Conservation (phyloP, 1,140 invertebrate species). For the Trigoniulus corallinus region DNA sequence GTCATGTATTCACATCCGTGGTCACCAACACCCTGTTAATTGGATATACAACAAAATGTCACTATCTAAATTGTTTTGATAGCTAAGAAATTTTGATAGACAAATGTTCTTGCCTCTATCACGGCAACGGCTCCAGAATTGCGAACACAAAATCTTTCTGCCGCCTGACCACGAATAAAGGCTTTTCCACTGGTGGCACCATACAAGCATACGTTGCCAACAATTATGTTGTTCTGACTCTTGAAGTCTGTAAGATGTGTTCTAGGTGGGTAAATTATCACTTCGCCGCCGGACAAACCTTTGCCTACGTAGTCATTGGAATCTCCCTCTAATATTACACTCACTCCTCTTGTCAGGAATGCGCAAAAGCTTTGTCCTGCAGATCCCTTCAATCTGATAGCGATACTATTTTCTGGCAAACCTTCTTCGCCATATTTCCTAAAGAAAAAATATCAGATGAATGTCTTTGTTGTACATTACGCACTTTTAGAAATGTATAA, state of each 20-base stretch:
- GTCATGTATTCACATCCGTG: constrained; percentile 99
- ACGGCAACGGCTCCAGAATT: constrained; percentile 92
- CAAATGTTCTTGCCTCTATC: constrained; percentile 52
- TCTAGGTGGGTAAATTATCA: constrained; percentile 86
- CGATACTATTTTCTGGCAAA: constrained; percentile 65
- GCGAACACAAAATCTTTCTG: constrained; percentile 93
- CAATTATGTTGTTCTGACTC: constrained; percentile 89
- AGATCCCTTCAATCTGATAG: constrained; percentile 76
- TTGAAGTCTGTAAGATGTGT: constrained; percentile 51
- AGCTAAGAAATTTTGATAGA: no score
- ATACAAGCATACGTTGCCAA: constrained; percentile 95
- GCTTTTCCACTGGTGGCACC: constrained; percentile 88
- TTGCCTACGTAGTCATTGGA: constrained; percentile 97
- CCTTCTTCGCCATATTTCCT: constrained; percentile 80
- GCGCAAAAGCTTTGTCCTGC: constrained; percentile 98
- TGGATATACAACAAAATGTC: not conserved
- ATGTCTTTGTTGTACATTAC: not conserved
- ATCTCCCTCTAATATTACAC: constrained; percentile 85
- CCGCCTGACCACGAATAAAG: constrained; percentile 90
- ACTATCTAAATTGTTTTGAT: not conserved
- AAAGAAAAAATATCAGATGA: constrained; percentile 6
- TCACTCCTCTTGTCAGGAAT: constrained; percentile 82
- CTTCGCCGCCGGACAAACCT: constrained; percentile 87
- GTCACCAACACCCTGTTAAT: constrained; percentile 69
- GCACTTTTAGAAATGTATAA: not conserved